phyloP scores from a whole-genome alignment of 2,113 vertebrate genomes.

The Apus apus region DNA sequence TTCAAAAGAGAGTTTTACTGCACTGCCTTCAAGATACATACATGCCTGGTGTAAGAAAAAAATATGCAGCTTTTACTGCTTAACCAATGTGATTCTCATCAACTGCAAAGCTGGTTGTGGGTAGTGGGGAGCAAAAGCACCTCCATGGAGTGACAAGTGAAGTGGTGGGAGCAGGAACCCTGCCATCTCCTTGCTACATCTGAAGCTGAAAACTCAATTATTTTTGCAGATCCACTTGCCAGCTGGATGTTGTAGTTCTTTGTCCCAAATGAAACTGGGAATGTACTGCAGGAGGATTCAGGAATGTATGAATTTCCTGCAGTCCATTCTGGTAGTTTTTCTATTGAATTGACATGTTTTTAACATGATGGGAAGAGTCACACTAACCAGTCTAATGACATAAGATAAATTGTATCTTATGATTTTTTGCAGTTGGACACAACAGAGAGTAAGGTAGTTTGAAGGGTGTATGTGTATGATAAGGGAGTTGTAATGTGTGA shows the following conservation, averaged over 20 bases:
- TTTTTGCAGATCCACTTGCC: neutral
- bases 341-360: neutral
- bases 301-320: neutral
- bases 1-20: neutral
- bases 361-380: neutral
- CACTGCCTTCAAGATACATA: neutral
- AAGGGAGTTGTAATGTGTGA: neutral
- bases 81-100: rapidly evolving
- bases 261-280: neutral
- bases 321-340: rapidly evolving
- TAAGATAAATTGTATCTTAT: neutral
- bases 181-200: rapidly evolving
- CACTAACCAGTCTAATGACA: neutral
- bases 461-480: neutral
- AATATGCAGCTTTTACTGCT: neutral
- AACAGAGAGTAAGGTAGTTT: neutral
- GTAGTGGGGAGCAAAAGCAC: neutral
- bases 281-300: neutral
- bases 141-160: neutral
- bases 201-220: neutral
- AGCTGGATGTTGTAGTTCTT: neutral
- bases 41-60: neutral
- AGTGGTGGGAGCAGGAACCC: rapidly evolving
- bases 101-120: neutral
- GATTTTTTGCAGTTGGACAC: neutral